Base-by-base conservation (phyloP, 1,140 invertebrate species). In the Coelopa frigida region DNA sequence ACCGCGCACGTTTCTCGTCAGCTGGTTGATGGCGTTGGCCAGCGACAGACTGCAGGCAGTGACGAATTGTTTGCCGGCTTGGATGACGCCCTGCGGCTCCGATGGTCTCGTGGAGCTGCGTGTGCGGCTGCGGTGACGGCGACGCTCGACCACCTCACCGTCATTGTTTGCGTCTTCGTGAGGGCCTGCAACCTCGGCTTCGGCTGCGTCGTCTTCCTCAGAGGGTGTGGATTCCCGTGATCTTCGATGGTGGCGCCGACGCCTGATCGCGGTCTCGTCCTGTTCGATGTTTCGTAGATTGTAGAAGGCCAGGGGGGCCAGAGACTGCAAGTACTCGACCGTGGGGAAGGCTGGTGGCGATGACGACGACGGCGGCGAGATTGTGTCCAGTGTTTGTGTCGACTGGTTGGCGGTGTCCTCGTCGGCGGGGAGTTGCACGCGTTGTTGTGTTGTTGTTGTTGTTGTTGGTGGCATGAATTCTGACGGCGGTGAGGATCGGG, bases 21-120 rank as follows among this genome's bases (percentile, higher is more conserved):
- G 75, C 57, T 80, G 77, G 58, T 78, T 77, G 36, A 84, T 70
- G 8, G 79, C 75, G 49, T 75, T 76, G n/a, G 76, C 75, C 11
- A 80, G 73, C 14, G 78, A 77, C 18, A 75, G 63, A 24, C 79
- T 75, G 46, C 84, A 79, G 3, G 81, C 83, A 15, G 77, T 63
- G 10, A 82, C 53, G 42, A 87, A 75, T 56, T 85, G 81, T 1
- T 73, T 71, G 7, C 80, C 77, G 12, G 82, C 74, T 51, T 85
- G 80, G 3, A 72, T 68, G 43, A 82, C 76, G 12, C 54, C 58
- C 15, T 62, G 56, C 27, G 52, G 55, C 5, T 58, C 59, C 11
- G 12, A 14, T 70, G n/a, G 68, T 47, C 59, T 67, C 52, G 38
- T 68, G 41, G 49, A 70, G 54, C 48, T 70, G 31, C 44, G 72